A percentile compares a stretch with the other conserved stretches of the same genome.
Conservation (phyloP, 2,888 invertebrate genomes). For the Homarus gammarus region DNA sequence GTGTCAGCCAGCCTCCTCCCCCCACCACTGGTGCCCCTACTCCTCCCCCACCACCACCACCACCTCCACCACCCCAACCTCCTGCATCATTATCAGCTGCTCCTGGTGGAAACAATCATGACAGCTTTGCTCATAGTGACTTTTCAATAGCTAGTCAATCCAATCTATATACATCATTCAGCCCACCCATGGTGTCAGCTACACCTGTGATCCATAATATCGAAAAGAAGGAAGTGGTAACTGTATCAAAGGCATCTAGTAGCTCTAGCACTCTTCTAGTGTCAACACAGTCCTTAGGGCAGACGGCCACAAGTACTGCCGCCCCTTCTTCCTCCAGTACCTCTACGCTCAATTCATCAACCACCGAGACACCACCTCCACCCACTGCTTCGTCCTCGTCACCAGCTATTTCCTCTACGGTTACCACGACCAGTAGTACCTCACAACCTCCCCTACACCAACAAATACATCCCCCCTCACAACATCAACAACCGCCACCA, state of each 20-base stretch:
- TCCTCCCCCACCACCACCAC: slow-evolving; percentile 31
- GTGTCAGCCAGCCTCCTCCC: slow-evolving; percentile 23
- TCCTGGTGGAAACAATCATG: slow-evolving; percentile 21
- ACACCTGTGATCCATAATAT: slow-evolving; percentile 66
- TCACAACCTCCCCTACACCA: slow-evolving; percentile 20
- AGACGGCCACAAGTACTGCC: slow-evolving; percentile 9
- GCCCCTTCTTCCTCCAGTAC: slow-evolving; percentile 33
- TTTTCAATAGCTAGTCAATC: slow-evolving; percentile 65
- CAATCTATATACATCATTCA: slow-evolving; percentile 67
- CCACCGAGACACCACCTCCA: slow-evolving; percentile 26
- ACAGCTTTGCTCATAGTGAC: slow-evolving; percentile 72
- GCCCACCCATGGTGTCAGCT: slow-evolving; percentile 66
- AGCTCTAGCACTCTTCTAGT: slow-evolving; percentile 74
- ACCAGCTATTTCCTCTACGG: slow-evolving; percentile 9
- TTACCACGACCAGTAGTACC: slow-evolving; percentile 45
- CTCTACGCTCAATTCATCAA: slow-evolving; percentile 16
- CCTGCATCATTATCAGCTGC: neutral
- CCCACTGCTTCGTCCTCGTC: slow-evolving; percentile 19
- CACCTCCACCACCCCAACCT: slow-evolving; percentile 28
- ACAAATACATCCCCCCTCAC: slow-evolving; percentile 17
- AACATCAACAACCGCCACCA: neutral
- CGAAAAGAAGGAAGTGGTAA: slow-evolving; percentile 62
- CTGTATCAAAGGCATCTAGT: slow-evolving; percentile 61
- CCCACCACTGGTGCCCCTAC: slow-evolving; percentile 26
- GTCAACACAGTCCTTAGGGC: slow-evolving; percentile 70